Percentiles rank a stretch among this genome's conserved stretches.
These are phyloP conservation scores for Rhinoraja longicauda DNA, from an alignment of 2,797 vertebrate genomes.

Conservation along the genomic window DNA sequence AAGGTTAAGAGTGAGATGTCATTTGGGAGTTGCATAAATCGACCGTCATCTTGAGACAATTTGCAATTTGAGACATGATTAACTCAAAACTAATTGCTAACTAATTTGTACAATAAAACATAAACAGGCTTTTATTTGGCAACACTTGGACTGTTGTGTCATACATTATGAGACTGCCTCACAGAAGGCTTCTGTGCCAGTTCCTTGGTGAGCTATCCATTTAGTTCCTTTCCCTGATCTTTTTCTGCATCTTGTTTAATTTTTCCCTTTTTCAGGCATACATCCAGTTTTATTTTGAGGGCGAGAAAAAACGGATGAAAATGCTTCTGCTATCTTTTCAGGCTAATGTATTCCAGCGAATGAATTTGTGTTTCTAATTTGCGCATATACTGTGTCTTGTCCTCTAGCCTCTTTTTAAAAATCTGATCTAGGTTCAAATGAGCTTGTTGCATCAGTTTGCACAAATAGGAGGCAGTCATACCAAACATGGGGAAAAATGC, in stretches of 20 bases:
- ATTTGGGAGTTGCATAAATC: background rate
- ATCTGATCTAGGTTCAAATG: background rate
- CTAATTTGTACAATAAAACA: background rate
- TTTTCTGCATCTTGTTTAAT: background rate
- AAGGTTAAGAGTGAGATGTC: background rate
- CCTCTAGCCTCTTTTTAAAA: background rate
- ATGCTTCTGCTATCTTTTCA: background rate
- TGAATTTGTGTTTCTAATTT: slow-evolving; percentile 18
- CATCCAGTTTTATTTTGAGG: background rate
- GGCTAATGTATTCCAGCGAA: background rate
- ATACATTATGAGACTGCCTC: background rate
- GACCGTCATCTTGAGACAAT: background rate
- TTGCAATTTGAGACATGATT: background rate
- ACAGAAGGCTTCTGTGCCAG: background rate
- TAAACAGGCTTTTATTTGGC: background rate
- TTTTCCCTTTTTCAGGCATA: background rate
- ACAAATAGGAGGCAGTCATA: background rate
- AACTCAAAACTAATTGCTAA: background rate
- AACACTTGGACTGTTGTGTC: background rate
- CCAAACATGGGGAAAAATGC: background rate
- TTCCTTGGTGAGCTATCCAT: background rate
- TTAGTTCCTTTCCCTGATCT: background rate
- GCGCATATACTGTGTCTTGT: background rate
- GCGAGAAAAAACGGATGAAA: background rate
- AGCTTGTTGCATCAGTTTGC: background rate